These are phyloP conservation scores for Dryobota labecula DNA, from an alignment of 2,888 invertebrate genomes.

Conservation along the genomic window DNA sequence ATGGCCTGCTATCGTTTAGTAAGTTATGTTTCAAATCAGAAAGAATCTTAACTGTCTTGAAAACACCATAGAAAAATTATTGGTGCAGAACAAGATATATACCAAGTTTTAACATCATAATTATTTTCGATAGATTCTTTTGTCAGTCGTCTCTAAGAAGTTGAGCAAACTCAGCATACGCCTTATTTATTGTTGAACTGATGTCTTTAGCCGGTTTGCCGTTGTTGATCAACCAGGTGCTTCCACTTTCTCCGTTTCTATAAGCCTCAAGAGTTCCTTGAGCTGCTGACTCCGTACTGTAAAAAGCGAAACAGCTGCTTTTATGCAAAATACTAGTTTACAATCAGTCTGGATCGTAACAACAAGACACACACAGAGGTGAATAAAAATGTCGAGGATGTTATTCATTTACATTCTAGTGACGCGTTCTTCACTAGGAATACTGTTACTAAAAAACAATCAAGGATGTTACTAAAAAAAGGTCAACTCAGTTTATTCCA, in stretches of 20 bases:
- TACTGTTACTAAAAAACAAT: neutral
- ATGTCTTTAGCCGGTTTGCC: slow-evolving; percentile 66
- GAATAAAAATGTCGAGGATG: neutral
- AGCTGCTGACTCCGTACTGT: slow-evolving; percentile 66
- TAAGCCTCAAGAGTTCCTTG: slow-evolving; percentile 63
- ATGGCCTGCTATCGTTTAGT: neutral
- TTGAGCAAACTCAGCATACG: slow-evolving; percentile 41
- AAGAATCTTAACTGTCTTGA: neutral
- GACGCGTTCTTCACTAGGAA: neutral
- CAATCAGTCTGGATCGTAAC: neutral
- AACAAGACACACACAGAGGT: neutral
- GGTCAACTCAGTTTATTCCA: too few relatives aligned
- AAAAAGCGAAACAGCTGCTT: slow-evolving; percentile 18
- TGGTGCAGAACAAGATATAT: neutral
- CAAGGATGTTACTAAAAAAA: too few relatives aligned
- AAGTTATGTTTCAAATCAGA: neutral
- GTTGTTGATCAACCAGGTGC: slow-evolving; percentile 66
- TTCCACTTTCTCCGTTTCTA: slow-evolving; percentile 65
- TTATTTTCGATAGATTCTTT: neutral
- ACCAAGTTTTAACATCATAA: neutral
- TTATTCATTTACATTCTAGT: neutral
- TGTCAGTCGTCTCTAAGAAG: slow-evolving; percentile 15
- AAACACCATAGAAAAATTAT: neutral
- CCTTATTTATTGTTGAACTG: slow-evolving; percentile 53
- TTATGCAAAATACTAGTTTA: too few relatives aligned